A percentile compares a stretch with the other conserved stretches of the same genome.
Evolutionary conservation across 1,140 invertebrate genomes (phyloP).

Genomic region (Scaptomyza pallida): DNA sequence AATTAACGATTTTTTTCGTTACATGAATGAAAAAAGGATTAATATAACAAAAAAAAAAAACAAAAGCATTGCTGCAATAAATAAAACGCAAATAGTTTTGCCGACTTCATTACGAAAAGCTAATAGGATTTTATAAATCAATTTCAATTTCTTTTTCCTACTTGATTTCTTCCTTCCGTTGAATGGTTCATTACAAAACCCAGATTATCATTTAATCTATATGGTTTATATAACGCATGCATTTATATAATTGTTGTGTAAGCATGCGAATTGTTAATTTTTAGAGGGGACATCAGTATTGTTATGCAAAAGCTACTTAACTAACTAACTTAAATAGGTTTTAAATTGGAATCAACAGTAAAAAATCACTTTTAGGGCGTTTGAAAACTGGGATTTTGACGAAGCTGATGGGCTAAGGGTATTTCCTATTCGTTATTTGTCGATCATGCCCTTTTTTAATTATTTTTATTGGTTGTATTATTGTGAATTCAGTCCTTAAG

Average conservation of each 20-base stretch:
- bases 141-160: conserved; percentile 26
- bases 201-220: conserved; percentile 21
- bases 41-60: conserved; percentile 1
- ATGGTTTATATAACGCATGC: conserved; percentile 18
- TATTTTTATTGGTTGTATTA: too few relatives aligned
- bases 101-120: conserved; percentile 26
- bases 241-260: conserved; percentile 2
- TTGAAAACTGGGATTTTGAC: too few relatives aligned
- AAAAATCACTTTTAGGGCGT: too few relatives aligned
- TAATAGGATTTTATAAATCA: conserved; percentile 38
- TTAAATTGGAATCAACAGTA: too few relatives aligned
- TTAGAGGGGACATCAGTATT: neutral
- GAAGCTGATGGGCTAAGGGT: too few relatives aligned
- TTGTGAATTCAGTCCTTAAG: too few relatives aligned
- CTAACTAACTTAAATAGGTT: neutral
- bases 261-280: conserved; percentile 32
- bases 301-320: neutral
- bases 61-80: conserved; percentile 21
- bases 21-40: neutral
- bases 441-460: too few relatives aligned
- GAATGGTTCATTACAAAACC: conserved; percentile 16
- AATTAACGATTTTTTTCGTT: conserved; percentile 4
- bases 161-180: conserved; percentile 17
- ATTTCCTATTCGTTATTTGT: too few relatives aligned
- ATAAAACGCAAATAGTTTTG: conserved; percentile 24